Evolutionary conservation across 2,888 invertebrate species (phyloP).

Genomic region (Bhutanitis thaidina): DNA sequence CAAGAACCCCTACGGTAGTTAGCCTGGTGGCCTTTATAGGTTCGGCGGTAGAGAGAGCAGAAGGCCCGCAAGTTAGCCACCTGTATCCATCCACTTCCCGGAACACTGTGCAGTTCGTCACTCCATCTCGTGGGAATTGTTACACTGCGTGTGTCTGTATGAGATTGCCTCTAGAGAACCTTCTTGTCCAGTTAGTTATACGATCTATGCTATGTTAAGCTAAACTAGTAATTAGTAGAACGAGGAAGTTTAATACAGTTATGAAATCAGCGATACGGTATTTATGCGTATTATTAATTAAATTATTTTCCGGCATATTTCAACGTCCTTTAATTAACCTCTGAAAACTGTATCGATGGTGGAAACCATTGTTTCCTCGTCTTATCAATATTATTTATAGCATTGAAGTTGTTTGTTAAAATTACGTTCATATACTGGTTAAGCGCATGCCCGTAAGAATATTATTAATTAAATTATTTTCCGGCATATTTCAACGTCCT

Average conservation of each 20-base stretch:
- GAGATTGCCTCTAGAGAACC: too few species aligned
- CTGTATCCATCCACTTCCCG: too few species aligned
- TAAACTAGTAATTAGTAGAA: neutral
- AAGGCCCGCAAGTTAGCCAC: too few species aligned
- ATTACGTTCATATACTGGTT: too few species aligned
- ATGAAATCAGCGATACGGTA: constrained; percentile 26
- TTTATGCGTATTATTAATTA: constrained; percentile 26
- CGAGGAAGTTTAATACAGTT: constrained; percentile 10
- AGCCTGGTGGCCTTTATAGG: too few species aligned
- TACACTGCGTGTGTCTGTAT: too few species aligned
- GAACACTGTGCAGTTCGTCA: too few species aligned
- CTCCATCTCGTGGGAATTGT: too few species aligned
- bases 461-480: constrained; percentile 35
- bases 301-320: constrained; percentile 46
- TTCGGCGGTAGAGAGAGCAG: too few species aligned
- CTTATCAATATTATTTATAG: constrained; percentile 30
- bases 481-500: constrained; percentile 39
- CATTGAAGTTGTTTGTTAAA: neutral
- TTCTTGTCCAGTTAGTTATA: too few species aligned
- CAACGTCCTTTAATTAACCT: constrained; percentile 31
- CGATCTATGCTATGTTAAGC: too few species aligned
- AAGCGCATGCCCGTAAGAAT: neutral
- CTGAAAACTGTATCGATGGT: constrained; percentile 33
- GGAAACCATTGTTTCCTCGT: constrained; percentile 35
- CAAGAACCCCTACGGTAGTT: too few species aligned